These are phyloP conservation scores for Leptopilina myrica DNA, from an alignment of 2,888 invertebrate genomes.

Conservation along the genomic window DNA sequence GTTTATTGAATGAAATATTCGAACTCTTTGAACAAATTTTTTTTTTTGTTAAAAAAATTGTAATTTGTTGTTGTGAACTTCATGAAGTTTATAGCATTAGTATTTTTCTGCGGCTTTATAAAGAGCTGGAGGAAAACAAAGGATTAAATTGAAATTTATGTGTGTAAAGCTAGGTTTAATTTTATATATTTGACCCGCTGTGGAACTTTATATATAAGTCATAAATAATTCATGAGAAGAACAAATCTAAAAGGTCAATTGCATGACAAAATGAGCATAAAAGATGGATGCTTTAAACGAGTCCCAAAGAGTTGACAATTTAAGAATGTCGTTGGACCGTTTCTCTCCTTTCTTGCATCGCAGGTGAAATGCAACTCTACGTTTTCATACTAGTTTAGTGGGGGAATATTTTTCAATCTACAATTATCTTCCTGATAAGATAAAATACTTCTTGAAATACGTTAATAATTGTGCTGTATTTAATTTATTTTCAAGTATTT, in stretches of 20 bases:
- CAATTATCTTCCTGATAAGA: slow-evolving; percentile 36
- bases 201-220: slow-evolving; percentile 16
- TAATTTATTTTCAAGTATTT: too few species aligned
- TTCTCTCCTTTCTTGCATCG: slow-evolving; percentile 60
- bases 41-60: too few species aligned
- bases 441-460: not conserved
- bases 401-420: slow-evolving; percentile 58
- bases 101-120: not conserved
- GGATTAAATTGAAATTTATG: not conserved
- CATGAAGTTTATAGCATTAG: not conserved
- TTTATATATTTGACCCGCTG: slow-evolving; percentile 19
- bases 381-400: not conserved
- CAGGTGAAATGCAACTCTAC: slow-evolving; percentile 51
- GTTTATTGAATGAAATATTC: too few species aligned
- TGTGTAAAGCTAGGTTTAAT: not conserved
- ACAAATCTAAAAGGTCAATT: slow-evolving; percentile 8
- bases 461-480: too few species aligned
- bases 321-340: slow-evolving; percentile 45
- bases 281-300: not conserved
- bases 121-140: not conserved
- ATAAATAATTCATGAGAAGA: slow-evolving; percentile 20
- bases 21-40: too few species aligned
- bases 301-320: not conserved
- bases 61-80: too few species aligned
- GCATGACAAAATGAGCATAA: slow-evolving; percentile 12